These are phyloP conservation scores for Galerucella nymphaeae DNA, from an alignment of 2,888 invertebrate species.

Conservation along the genomic window DNA sequence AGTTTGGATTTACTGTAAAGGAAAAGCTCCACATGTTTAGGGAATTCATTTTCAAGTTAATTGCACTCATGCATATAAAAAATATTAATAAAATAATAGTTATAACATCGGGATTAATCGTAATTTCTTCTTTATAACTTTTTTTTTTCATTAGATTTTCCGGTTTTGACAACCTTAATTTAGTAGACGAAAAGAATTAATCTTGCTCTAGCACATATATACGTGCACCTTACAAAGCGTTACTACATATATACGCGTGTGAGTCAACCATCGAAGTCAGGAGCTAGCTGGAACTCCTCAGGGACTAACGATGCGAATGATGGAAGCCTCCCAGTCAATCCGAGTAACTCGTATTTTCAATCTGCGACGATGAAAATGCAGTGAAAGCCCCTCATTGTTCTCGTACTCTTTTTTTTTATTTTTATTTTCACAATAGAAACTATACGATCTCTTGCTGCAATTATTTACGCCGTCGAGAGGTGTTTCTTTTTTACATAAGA, in stretches of 20 bases:
- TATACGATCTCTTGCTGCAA: conserved; percentile 16
- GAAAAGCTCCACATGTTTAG: conserved; percentile 56
- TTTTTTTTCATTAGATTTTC: neutral
- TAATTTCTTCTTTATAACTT: neutral
- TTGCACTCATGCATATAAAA: no score
- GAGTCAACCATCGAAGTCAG: conserved; percentile 46
- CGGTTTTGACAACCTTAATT: conserved; percentile 21
- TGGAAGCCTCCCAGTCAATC: conserved; percentile 63
- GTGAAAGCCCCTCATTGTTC: conserved; percentile 57
- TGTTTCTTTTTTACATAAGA: conserved; percentile 4
- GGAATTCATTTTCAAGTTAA: no score
- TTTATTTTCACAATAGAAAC: conserved; percentile 18
- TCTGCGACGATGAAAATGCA: conserved; percentile 60
- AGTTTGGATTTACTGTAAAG: conserved; percentile 60
- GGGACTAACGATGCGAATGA: conserved; percentile 62
- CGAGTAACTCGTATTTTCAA: conserved; percentile 65
- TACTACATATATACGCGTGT: conserved; percentile 42
- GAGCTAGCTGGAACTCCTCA: conserved; percentile 53
- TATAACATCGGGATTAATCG: no score
- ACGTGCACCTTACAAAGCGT: conserved; percentile 40
- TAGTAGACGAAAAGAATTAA: conserved; percentile 39
- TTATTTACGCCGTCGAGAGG: conserved; percentile 17
- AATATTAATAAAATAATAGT: no score
- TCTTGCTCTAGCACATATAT: conserved; percentile 33
- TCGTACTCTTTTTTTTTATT: conserved; percentile 35